phyloP scores from a whole-genome alignment of 2,113 vertebrate genomes.

The Triplophysa rosa region DNA sequence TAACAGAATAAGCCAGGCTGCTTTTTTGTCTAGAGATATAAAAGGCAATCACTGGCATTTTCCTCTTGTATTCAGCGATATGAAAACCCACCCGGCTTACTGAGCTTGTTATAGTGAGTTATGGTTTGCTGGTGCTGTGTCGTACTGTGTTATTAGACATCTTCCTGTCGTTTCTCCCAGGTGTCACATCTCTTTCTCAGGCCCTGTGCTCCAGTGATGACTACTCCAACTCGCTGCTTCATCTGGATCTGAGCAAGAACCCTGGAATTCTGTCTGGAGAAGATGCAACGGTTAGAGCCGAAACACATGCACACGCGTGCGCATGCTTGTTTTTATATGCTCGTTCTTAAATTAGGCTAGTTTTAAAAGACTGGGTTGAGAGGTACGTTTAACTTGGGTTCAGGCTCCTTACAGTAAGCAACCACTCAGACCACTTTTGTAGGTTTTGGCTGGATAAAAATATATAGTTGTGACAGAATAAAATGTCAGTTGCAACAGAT shows the following conservation, averaged over 20 bases:
- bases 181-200: conserved; percentile 85
- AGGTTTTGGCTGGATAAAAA: no score
- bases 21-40: conserved; percentile 20
- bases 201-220: conserved; percentile 84
- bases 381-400: background rate
- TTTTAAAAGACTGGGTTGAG: background rate
- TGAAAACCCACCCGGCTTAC: conserved; percentile 1
- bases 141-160: background rate
- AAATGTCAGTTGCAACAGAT: no score
- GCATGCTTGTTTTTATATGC: background rate
- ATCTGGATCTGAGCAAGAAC: conserved; percentile 89
- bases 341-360: background rate
- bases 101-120: background rate
- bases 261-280: conserved; percentile 85
- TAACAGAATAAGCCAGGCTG: conserved; percentile 14
- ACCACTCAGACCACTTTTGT: no score
- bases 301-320: background rate
- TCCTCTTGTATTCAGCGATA: conserved; percentile 3
- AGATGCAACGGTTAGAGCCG: conserved; percentile 81
- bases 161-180: conserved; percentile 62
- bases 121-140: background rate
- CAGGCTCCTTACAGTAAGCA: no score
- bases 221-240: conserved; percentile 85
- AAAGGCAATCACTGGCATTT: conserved; percentile 23
- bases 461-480: no score